These are phyloP conservation scores for Saguinus imperator DNA, from an alignment of 2,113 vertebrate genomes.

Conservation along the genomic window DNA sequence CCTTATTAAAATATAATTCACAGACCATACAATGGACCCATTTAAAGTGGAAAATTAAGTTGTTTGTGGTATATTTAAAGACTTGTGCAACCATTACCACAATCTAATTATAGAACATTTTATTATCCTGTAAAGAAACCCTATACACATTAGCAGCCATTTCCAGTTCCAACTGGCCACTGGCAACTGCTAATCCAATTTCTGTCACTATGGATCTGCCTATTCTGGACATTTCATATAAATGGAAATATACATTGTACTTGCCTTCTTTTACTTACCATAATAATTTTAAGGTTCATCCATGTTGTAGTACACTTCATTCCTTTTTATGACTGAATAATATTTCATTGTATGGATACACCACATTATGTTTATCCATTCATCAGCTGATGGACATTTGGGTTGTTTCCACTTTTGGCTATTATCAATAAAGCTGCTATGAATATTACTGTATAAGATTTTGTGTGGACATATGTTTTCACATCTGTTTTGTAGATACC, in stretches of 20 bases:
- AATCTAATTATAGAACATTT: neutral
- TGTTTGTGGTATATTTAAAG: neutral
- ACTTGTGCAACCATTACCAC: neutral
- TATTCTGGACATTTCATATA: neutral
- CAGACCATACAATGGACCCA: neutral
- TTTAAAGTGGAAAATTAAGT: neutral
- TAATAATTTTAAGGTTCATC: constrained; percentile 10
- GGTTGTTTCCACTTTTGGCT: neutral
- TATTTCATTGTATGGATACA: neutral
- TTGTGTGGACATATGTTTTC: neutral
- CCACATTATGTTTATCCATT: neutral
- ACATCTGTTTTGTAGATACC: neutral
- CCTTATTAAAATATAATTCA: constrained; percentile 1
- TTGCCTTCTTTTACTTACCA: neutral
- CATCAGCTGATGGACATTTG: neutral
- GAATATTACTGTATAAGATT: neutral
- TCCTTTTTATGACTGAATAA: neutral
- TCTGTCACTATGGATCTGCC: neutral
- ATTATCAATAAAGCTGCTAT: neutral
- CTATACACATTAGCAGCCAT: neutral
- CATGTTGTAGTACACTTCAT: neutral
- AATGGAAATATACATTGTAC: neutral
- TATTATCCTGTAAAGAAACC: neutral
- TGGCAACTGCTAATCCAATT: neutral
- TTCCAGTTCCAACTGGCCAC: neutral